phyloP scores from a whole-genome alignment of 2,113 vertebrate genomes.

The Lepus europaeus region DNA sequence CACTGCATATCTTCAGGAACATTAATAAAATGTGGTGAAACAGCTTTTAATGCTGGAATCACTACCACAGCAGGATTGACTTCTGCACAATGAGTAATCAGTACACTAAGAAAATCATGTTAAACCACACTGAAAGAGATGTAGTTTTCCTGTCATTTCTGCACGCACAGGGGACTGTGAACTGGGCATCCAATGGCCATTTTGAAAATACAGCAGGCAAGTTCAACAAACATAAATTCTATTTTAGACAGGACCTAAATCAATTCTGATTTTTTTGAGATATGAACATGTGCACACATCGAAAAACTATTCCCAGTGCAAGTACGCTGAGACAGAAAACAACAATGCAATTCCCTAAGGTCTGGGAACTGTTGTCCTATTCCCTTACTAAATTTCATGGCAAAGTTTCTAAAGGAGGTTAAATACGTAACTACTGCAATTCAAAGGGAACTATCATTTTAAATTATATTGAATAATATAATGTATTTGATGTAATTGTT shows the following conservation, averaged over 20 bases:
- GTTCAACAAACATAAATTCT: not conserved
- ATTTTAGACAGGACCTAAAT: not conserved
- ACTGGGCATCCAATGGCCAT: not conserved
- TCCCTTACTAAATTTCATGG: not conserved
- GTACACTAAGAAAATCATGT: not conserved
- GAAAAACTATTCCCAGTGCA: not conserved
- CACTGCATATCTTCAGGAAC: not conserved
- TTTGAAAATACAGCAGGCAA: not conserved
- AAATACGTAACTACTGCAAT: not conserved
- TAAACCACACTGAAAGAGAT: not conserved
- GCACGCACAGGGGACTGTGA: not conserved
- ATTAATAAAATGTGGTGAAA: conserved; percentile 47
- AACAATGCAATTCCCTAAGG: not conserved
- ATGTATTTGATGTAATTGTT: not conserved
- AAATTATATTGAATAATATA: not conserved
- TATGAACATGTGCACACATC: no score
- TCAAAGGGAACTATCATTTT: not conserved
- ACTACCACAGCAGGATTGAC: not conserved
- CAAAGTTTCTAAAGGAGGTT: not conserved
- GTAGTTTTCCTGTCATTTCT: not conserved
- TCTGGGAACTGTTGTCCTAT: not conserved
- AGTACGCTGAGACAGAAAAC: accelerated
- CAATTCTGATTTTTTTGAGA: not conserved
- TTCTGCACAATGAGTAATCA: not conserved
- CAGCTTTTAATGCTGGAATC: conserved; percentile 27